Base-by-base conservation (phyloP, 2,113 vertebrate species). In the Channa maculata region DNA sequence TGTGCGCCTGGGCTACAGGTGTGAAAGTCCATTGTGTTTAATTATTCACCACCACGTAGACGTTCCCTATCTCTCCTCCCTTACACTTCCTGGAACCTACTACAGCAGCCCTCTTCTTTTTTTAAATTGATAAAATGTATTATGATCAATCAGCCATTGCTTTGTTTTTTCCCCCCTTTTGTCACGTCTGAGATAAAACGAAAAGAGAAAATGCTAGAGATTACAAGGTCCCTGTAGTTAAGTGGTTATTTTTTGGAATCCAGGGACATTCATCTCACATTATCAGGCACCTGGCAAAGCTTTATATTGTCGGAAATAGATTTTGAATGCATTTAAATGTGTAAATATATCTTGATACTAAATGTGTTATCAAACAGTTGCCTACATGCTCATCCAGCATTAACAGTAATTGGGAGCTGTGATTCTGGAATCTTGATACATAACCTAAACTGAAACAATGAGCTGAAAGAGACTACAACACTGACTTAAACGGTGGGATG, bases 21-120 rank as follows among this genome's bases (percentile, higher is more conserved):
- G 91, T 94, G 90, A 94, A 94, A 93, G 93, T 94, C 92, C 91
- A 92, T 85, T 86, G 86, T 90, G 90, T 93, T 94, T 91, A 94
- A 93, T 94, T 84, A 94, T 94, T 94, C 82, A 95, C 92, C 66
- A 61, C 46, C 43, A 59, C 60, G 62, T 80, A 90, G 86, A 83
- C 89, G 77, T 87, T 90, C 81, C 77, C 84, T 69, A 68, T 65
- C 71, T 86, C 88, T 86, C 84, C 80, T 74, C 84, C 73, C 75
- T 70, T 70, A 71, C 62, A 80, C 71, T 86, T 91, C 84, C 88
- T 88, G 79, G 80, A 80, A 75, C 60, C 36, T 61, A 46, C 70
- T 55, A 39, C 74, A 50, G 63, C 24, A 24, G 24, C 60, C 71
- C 57, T 37, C 58, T 37, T 2, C 4, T 53, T 44, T 63, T 50